Evolutionary conservation across 2,797 vertebrate species (phyloP).

Genomic region (Rousettus madagascariensis): DNA sequence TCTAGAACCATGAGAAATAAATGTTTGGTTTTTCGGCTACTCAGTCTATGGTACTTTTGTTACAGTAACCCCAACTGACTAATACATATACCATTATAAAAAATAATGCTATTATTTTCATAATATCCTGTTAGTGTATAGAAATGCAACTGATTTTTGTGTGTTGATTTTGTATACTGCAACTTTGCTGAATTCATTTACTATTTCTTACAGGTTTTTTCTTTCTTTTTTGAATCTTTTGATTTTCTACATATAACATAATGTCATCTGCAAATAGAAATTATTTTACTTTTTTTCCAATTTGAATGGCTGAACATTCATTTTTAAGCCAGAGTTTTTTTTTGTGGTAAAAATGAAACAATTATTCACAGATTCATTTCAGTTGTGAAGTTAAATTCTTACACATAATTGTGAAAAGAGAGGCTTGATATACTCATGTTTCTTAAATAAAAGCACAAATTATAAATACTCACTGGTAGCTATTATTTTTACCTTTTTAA

Average conservation of each 20-base stretch:
- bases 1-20: background rate
- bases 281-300: background rate
- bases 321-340: background rate
- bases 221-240: background rate
- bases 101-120: background rate
- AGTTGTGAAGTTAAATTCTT: background rate
- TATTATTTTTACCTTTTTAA: constrained; percentile 20
- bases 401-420: background rate
- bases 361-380: background rate
- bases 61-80: background rate
- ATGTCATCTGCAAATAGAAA: background rate
- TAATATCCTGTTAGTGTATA: background rate
- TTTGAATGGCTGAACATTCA: background rate
- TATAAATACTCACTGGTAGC: background rate
- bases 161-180: background rate
- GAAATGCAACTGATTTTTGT: background rate
- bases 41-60: background rate
- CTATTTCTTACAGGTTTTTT: background rate
- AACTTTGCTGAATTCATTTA: background rate
- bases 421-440: background rate
- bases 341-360: background rate
- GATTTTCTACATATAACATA: background rate
- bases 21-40: background rate
- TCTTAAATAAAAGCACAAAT: constrained; percentile 7
- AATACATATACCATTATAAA: background rate